phyloP scores from a whole-genome alignment of 1,140 invertebrate genomes.

The Eciton burchellii region DNA sequence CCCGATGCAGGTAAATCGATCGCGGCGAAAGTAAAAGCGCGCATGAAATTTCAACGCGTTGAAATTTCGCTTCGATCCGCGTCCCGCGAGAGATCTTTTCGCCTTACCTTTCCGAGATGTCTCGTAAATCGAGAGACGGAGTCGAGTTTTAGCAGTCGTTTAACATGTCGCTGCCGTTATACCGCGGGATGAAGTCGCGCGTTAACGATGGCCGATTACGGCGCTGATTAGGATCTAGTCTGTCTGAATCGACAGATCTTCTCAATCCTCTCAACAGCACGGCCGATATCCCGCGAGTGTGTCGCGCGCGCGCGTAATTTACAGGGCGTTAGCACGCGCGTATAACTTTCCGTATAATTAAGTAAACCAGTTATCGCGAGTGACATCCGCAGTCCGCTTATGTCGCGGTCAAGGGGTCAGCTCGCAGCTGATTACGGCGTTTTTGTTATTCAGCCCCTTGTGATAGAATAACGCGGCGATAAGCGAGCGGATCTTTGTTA shows the following conservation, averaged over 20 bases:
- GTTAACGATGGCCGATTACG: no score
- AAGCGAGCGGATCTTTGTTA: constrained; percentile 24
- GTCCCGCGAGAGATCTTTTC: constrained; percentile 2
- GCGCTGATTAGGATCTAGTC: no score
- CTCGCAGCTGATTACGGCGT: neutral
- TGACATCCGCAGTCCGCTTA: constrained; percentile 8
- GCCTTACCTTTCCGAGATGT: no score
- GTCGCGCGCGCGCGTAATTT: neutral
- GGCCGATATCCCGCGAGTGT: neutral
- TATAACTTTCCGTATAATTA: constrained; percentile 39
- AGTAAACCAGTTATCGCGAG: neutral
- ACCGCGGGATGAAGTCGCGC: no score
- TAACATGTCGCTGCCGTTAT: no score
- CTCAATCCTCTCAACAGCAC: no score
- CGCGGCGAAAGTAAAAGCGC: neutral
- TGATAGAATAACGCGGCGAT: neutral
- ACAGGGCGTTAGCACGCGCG: neutral
- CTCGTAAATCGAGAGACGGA: neutral
- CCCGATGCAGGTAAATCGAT: constrained; percentile 50
- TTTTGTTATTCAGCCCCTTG: constrained; percentile 28
- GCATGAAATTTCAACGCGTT: neutral
- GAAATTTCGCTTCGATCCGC: no score
- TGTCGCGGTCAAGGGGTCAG: constrained; percentile 38
- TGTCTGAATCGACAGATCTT: no score
- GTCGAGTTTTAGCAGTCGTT: no score